Evolutionary conservation across 64 coral and sea anemone species (phyloP).

Genomic region (Montipora efflorescens): DNA sequence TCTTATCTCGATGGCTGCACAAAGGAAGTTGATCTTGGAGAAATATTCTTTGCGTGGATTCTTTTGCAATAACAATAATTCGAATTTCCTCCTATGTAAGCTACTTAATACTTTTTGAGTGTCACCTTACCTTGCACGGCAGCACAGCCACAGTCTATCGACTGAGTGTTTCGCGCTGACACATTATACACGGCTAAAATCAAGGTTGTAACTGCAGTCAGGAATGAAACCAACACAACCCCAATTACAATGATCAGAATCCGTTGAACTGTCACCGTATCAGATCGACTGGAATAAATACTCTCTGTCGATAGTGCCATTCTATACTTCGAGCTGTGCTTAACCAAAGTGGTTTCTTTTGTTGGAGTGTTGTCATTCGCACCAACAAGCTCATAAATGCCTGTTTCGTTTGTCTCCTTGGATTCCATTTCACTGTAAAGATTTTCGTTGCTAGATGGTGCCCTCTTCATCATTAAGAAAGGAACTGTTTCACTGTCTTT

Average conservation of each 20-base stretch:
- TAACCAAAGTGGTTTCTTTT: background rate
- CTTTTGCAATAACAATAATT: no score
- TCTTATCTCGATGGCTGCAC: no score
- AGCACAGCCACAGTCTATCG: background rate
- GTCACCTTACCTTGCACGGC: background rate
- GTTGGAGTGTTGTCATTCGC: background rate
- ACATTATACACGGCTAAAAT: background rate
- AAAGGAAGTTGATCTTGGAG: no score
- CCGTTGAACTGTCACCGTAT: background rate
- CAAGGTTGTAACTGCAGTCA: background rate
- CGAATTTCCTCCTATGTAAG: background rate
- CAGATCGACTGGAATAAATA: background rate
- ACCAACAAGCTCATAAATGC: background rate
- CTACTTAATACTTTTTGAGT: background rate
- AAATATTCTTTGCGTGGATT: no score
- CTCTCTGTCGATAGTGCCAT: background rate
- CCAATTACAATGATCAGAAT: background rate
- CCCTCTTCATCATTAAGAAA: background rate
- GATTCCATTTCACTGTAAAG: slow-evolving; percentile 19
- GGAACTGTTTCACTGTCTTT: background rate
- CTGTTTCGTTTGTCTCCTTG: background rate
- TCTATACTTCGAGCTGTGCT: background rate
- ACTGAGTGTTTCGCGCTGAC: no score
- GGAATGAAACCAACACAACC: slow-evolving; percentile 2
- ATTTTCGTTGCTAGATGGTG: background rate